A percentile compares a stretch with the other conserved stretches of the same genome.
Evolutionary conservation across 2,888 invertebrate species (phyloP).

Genomic region (Apeira syringaria): DNA sequence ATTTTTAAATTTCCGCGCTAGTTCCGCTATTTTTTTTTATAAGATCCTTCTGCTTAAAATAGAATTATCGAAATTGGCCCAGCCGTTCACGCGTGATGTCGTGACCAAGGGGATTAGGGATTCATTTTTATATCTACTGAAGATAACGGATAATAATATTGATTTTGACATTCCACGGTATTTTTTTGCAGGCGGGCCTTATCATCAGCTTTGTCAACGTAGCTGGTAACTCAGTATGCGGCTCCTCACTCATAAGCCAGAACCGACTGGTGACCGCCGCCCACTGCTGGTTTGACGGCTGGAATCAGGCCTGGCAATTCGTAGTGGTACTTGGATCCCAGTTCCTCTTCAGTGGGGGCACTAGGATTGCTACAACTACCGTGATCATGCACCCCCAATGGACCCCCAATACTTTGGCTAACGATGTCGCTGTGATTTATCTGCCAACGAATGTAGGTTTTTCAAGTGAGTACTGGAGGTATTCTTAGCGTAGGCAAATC

Average conservation of each 20-base stretch:
- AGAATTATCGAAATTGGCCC: no score
- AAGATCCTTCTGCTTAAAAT: no score
- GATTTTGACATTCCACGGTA: no score
- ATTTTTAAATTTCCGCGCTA: no score
- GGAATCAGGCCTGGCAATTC: conserved; percentile 45
- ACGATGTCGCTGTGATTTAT: conserved; percentile 57
- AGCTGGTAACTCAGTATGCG: conserved; percentile 52
- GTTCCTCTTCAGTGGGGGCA: conserved; percentile 51
- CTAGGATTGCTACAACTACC: conserved; percentile 41
- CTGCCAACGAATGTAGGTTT: conserved; percentile 40
- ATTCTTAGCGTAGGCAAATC: no score
- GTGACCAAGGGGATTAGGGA: no score
- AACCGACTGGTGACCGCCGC: conserved; percentile 58
- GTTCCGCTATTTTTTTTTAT: no score
- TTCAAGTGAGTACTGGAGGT: conserved; percentile 37
- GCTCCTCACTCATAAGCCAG: conserved; percentile 44
- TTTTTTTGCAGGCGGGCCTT: conserved; percentile 47
- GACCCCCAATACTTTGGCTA: conserved; percentile 33
- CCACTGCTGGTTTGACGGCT: conserved; percentile 60
- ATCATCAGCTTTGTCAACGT: conserved; percentile 45
- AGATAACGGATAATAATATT: no score
- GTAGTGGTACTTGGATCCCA: conserved; percentile 52
- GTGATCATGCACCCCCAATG: conserved; percentile 53
- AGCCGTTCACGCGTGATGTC: no score
- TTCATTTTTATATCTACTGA: no score